A percentile compares a stretch with the other conserved stretches of the same genome.
Conservation (phyloP, 2,797 vertebrate species). For the Propithecus perrieri region DNA sequence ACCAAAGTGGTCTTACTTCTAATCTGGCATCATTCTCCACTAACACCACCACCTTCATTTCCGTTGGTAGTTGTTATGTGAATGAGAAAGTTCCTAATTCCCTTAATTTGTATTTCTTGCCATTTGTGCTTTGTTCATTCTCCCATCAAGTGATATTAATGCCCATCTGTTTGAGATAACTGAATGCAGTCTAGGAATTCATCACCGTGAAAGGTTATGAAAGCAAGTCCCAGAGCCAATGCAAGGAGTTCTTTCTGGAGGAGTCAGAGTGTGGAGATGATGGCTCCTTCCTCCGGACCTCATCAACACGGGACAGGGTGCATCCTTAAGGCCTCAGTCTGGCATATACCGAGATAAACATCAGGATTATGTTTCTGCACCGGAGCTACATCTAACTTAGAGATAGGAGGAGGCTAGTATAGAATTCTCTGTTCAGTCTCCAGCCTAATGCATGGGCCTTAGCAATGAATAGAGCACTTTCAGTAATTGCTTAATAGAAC, state of each 20-base stretch:
- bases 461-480: background rate
- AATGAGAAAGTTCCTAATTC: background rate
- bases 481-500: background rate
- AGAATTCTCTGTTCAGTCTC: background rate
- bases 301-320: rapidly evolving
- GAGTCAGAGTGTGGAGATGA: too few species aligned
- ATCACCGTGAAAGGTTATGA: background rate
- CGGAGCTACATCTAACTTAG: background rate
- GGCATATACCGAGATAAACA: background rate
- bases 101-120: background rate
- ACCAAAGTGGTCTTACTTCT: background rate
- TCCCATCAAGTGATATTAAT: background rate
- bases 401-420: background rate
- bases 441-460: background rate
- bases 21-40: background rate
- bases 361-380: background rate
- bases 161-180: background rate
- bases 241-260: background rate
- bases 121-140: background rate
- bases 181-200: background rate
- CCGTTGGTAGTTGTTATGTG: background rate
- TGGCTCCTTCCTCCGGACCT: background rate
- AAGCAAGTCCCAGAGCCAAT: background rate
- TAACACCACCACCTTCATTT: background rate
- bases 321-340: background rate